Conservation (phyloP, 2,797 vertebrate species). For the Hoplostethus mediterraneus region DNA sequence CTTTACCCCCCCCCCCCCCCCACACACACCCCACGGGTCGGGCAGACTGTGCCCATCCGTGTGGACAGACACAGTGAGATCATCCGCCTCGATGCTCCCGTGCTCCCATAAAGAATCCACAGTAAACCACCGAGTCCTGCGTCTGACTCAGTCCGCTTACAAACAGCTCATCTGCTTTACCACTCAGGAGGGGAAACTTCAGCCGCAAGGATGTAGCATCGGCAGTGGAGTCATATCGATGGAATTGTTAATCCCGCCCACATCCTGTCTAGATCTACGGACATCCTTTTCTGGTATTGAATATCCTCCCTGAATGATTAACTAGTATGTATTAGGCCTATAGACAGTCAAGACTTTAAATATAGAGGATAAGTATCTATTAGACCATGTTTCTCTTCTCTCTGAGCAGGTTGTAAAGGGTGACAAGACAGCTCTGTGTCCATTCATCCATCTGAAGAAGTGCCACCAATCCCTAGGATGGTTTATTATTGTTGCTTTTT, state of each 20-base stretch:
- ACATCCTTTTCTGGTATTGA: conserved; percentile 67
- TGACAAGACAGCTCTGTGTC: conserved; percentile 71
- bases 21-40: conserved; percentile 56
- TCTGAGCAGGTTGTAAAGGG: conserved; percentile 66
- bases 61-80: conserved; percentile 61
- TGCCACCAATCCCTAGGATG: conserved; percentile 77
- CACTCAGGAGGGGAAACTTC: conserved; percentile 68
- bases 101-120: conserved; percentile 52
- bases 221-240: conserved; percentile 54
- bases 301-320: conserved; percentile 72
- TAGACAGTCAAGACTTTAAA: conserved; percentile 72
- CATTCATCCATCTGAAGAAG: conserved; percentile 74
- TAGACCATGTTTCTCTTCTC: conserved; percentile 67
- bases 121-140: conserved; percentile 48
- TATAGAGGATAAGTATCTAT: conserved; percentile 74
- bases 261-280: conserved; percentile 55
- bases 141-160: conserved; percentile 57
- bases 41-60: conserved; percentile 57
- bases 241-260: conserved; percentile 41
- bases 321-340: conserved; percentile 75
- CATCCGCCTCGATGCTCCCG: conserved; percentile 57
- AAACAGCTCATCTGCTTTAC: conserved; percentile 63
- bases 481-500: conserved; percentile 59
- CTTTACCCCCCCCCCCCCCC: conserved; percentile 60
- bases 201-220: conserved; percentile 71